Conservation (phyloP, 2,113 vertebrate genomes). For the Pangasianodon hypophthalmus region DNA sequence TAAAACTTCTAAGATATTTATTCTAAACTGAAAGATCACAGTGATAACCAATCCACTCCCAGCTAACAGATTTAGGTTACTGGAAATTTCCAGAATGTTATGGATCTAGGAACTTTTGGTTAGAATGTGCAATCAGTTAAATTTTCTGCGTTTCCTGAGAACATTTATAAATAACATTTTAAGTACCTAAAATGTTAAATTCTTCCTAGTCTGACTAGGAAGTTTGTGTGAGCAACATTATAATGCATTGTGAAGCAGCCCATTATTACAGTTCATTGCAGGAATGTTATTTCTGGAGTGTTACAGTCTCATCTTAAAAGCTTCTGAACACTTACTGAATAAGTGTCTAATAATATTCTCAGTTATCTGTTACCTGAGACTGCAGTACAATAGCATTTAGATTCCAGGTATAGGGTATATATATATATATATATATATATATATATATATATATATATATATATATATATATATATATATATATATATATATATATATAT, state of each 20-base stretch:
- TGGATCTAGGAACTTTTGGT: background rate
- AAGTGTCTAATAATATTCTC: background rate
- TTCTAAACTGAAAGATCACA: background rate
- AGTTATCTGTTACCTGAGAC: background rate
- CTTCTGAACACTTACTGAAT: background rate
- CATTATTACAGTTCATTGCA: background rate
- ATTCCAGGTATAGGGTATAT: background rate
- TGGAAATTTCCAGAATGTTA: background rate
- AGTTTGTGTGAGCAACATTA: background rate
- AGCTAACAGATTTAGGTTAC: background rate
- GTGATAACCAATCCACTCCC: background rate
- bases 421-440: no score
- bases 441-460: no score
- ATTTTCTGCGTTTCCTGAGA: background rate
- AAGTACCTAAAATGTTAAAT: background rate
- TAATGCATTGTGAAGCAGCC: background rate
- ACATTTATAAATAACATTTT: background rate
- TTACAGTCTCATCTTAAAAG: background rate
- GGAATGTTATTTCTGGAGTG: background rate
- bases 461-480: no score
- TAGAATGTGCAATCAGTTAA: no score
- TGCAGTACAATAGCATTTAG: background rate
- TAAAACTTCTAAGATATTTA: background rate
- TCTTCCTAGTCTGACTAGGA: background rate
- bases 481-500: no score